Evolutionary conservation across 53 echinoderm and acorn worm genomes (phyloP).

Genomic region (Patiria pectinifera): DNA sequence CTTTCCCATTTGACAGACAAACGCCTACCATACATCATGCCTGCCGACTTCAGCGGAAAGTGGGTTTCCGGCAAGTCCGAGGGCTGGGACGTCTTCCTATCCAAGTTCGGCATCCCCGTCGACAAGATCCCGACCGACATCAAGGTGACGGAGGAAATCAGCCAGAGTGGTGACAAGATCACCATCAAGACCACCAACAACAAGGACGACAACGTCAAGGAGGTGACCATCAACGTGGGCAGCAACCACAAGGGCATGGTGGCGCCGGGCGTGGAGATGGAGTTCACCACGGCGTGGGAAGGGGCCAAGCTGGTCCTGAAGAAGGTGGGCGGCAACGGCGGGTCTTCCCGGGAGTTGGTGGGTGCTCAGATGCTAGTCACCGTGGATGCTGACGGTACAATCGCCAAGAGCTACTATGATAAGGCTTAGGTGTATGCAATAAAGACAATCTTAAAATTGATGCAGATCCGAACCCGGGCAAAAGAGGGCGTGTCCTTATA

Average conservation of each 20-base stretch:
- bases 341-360: constrained; percentile 22
- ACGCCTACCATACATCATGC: constrained; percentile 15
- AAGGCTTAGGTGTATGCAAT: neutral
- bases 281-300: constrained; percentile 74
- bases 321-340: constrained; percentile 62
- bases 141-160: constrained; percentile 76
- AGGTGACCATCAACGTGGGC: constrained; percentile 36
- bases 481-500: neutral
- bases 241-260: constrained; percentile 39
- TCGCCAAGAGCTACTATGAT: constrained; percentile 26
- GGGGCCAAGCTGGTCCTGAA: constrained; percentile 73
- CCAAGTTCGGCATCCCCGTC: constrained; percentile 49
- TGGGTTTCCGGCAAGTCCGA: constrained; percentile 80
- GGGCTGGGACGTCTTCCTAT: constrained; percentile 63
- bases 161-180: constrained; percentile 73
- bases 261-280: constrained; percentile 68
- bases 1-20: neutral
- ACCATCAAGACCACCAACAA: constrained; percentile 66
- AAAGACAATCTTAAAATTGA: neutral
- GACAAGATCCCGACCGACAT: constrained; percentile 70
- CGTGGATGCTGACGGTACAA: constrained; percentile 12
- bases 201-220: constrained; percentile 12
- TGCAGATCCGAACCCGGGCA: neutral
- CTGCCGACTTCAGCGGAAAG: constrained; percentile 76
- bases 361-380: constrained; percentile 1